Percentiles rank a stretch among this genome's conserved stretches.
Conservation (phyloP, 2,113 vertebrate genomes). For the Rutilus rutilus region DNA sequence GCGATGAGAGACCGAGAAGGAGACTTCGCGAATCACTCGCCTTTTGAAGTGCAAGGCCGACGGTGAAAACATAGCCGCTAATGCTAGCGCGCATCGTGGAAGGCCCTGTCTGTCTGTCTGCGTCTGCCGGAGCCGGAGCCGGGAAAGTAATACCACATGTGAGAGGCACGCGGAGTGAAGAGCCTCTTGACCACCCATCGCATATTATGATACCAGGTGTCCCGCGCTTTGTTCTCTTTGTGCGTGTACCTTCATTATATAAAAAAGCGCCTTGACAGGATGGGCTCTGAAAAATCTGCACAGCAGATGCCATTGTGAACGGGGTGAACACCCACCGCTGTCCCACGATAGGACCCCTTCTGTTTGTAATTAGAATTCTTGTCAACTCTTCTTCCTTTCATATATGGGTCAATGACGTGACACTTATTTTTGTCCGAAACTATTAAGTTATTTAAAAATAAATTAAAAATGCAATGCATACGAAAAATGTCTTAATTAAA, state of each 20-base stretch:
- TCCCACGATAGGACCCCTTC: constrained; percentile 49
- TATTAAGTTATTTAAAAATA: not conserved
- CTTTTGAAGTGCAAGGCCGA: constrained; percentile 69
- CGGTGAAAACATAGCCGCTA: constrained; percentile 56
- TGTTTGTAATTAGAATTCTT: constrained; percentile 57
- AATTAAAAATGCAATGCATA: not conserved
- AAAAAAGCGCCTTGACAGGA: constrained; percentile 42
- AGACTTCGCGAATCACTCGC: constrained; percentile 13
- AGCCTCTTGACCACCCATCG: constrained; percentile 73
- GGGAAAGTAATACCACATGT: constrained; percentile 78
- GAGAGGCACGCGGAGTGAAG: constrained; percentile 64
- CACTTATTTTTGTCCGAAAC: not conserved
- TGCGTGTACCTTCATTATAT: constrained; percentile 59
- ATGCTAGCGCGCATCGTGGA: constrained; percentile 42
- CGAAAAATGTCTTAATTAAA: not conserved
- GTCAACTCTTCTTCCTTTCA: constrained; percentile 45
- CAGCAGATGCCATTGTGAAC: constrained; percentile 55
- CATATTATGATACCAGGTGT: constrained; percentile 73
- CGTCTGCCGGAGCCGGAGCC: constrained; percentile 41
- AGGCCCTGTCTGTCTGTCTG: constrained; percentile 21
- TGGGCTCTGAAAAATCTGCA: constrained; percentile 44
- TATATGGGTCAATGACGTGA: not conserved
- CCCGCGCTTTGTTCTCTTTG: constrained; percentile 66
- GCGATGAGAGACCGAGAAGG: constrained; percentile 67
- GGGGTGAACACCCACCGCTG: constrained; percentile 42